Conservation (phyloP, 2,113 vertebrate genomes). For the Peromyscus maniculatus region DNA sequence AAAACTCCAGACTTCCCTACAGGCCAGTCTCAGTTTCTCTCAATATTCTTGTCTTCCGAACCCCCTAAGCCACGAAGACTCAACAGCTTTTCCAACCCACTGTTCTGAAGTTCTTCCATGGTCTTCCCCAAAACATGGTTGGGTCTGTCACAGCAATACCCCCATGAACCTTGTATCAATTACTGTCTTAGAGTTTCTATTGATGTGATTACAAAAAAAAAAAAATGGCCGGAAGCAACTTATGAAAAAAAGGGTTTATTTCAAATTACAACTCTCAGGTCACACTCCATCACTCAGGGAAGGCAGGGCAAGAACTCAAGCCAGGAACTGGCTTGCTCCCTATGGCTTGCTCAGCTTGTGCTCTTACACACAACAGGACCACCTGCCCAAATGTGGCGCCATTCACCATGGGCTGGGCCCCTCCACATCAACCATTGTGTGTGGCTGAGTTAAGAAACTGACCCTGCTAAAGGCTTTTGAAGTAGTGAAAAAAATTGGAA, state of each 20-base stretch:
- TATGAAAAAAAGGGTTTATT: neutral
- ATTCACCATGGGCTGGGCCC: neutral
- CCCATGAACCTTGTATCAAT: neutral
- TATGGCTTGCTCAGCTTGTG: neutral
- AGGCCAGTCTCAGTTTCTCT: neutral
- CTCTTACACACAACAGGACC: neutral
- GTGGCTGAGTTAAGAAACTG: neutral
- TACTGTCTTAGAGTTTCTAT: neutral
- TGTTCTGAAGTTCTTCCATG: neutral
- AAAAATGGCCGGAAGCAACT: neutral
- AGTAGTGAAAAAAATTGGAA: constrained; percentile 2
- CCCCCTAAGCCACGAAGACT: neutral
- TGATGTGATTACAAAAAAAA: neutral
- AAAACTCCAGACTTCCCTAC: too few species aligned
- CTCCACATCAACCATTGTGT: neutral
- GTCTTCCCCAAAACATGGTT: neutral
- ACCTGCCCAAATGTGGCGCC: neutral
- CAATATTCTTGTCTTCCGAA: neutral
- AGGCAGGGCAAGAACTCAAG: neutral
- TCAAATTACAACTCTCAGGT: neutral
- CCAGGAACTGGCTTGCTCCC: neutral
- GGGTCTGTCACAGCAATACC: neutral
- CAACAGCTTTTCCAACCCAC: neutral
- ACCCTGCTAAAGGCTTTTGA: neutral
- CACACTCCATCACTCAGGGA: neutral